Evolutionary conservation across 2,113 vertebrate genomes (phyloP).

Genomic region (Phalacrocorax aristotelis): DNA sequence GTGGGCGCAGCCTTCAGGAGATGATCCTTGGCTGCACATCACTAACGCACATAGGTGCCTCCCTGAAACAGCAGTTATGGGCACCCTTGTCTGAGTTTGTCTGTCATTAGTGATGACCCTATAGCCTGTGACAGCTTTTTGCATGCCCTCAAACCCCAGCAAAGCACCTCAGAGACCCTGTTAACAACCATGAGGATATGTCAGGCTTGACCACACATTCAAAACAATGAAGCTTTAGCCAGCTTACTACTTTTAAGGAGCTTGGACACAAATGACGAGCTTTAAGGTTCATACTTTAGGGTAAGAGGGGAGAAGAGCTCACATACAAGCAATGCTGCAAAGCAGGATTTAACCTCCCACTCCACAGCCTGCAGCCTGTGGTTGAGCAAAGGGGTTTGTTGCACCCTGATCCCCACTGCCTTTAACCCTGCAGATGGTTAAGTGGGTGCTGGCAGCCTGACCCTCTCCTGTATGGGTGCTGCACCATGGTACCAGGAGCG

Average conservation of each 20-base stretch:
- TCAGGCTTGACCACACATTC: background rate
- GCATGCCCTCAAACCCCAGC: background rate
- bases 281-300: background rate
- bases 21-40: background rate
- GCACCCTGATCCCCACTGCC: background rate
- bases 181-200: background rate
- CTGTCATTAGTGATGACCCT: background rate
- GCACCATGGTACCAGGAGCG: rapidly evolving
- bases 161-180: background rate
- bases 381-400: background rate
- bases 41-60: background rate
- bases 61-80: background rate
- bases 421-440: background rate
- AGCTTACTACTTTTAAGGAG: background rate
- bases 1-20: conserved; percentile 42
- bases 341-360: background rate
- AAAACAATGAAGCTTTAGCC: background rate
- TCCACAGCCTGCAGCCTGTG: background rate
- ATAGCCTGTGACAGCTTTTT: background rate
- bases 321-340: background rate
- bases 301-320: background rate
- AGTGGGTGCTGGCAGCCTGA: background rate
- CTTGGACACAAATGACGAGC: background rate
- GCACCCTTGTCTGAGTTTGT: background rate
- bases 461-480: background rate